Conservation (phyloP, 2,113 vertebrate genomes). For the Burhinus bistriatus region DNA sequence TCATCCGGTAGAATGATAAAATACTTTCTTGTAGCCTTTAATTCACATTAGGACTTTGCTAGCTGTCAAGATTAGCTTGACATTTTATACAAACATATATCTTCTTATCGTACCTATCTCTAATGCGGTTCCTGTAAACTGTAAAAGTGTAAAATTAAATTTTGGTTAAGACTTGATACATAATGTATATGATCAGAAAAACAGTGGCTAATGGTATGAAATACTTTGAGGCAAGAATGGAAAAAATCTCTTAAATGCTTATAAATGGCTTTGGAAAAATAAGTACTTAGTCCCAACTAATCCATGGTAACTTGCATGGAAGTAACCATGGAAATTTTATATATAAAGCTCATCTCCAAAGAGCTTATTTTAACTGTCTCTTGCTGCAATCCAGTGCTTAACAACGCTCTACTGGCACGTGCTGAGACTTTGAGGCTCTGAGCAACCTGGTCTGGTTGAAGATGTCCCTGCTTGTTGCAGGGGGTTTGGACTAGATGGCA, state of each 20-base stretch:
- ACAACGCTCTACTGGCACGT: not conserved
- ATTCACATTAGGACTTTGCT: not conserved
- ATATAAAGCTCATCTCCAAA: not conserved
- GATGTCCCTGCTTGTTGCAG: not conserved
- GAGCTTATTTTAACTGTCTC: not conserved
- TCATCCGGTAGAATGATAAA: not conserved
- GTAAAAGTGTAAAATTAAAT: not conserved
- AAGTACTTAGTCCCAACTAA: not conserved
- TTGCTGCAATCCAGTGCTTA: not conserved
- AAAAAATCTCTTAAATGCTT: not conserved
- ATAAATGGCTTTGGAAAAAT: not conserved
- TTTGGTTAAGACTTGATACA: not conserved
- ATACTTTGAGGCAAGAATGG: not conserved
- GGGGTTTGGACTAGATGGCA: not conserved
- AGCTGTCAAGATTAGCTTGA: not conserved
- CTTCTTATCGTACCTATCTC: not conserved
- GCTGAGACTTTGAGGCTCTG: not conserved
- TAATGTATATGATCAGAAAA: not conserved
- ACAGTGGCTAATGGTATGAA: not conserved
- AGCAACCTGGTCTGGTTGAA: not conserved
- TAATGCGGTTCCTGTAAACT: not conserved
- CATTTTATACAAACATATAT: not conserved
- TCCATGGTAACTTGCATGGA: not conserved
- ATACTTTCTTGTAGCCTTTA: not conserved
- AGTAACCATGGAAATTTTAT: conserved; percentile 38